A percentile compares a stretch with the other conserved stretches of the same genome.
Conservation (phyloP, 30 jellyfish, hydroid and myxozoan genomes). For the Pelagia noctiluca region DNA sequence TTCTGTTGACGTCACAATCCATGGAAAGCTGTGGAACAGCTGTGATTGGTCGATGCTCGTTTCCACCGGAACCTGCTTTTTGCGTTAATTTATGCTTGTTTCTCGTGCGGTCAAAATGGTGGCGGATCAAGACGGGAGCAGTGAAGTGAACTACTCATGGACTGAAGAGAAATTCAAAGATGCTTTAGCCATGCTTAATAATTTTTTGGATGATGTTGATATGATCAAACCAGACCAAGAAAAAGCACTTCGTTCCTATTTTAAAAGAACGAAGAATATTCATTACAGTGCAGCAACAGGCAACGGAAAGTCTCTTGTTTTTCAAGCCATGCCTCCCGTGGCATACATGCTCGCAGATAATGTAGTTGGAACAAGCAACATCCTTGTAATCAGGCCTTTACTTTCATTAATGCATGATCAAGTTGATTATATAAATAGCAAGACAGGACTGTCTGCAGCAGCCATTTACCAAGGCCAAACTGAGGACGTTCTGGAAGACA, state of each 20-base stretch:
- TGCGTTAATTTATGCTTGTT: not conserved
- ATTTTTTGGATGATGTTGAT: not conserved
- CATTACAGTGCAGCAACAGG: constrained; percentile 49
- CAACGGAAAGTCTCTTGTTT: constrained; percentile 30
- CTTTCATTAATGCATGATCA: constrained; percentile 36
- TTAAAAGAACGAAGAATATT: not conserved
- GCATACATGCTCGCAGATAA: not conserved
- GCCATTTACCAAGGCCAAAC: constrained; percentile 17
- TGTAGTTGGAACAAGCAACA: not conserved
- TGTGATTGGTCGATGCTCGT: not conserved
- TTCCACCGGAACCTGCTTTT: not conserved
- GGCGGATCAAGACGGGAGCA: constrained; percentile 1
- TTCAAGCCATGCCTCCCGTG: constrained; percentile 22
- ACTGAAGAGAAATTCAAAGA: no score
- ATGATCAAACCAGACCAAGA: constrained; percentile 22
- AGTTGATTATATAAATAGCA: not conserved
- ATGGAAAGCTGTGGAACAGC: no score
- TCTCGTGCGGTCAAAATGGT: not conserved
- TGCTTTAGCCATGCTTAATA: no score
- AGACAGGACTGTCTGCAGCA: constrained; percentile 11
- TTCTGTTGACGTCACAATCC: not conserved
- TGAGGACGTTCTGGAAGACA: not conserved
- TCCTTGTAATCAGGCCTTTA: constrained; percentile 31
- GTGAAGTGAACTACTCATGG: no score
- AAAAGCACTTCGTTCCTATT: not conserved